A percentile compares a stretch with the other conserved stretches of the same genome.
phyloP scores from a whole-genome alignment of 2,888 invertebrate genomes.

The Microchrysa polita region DNA sequence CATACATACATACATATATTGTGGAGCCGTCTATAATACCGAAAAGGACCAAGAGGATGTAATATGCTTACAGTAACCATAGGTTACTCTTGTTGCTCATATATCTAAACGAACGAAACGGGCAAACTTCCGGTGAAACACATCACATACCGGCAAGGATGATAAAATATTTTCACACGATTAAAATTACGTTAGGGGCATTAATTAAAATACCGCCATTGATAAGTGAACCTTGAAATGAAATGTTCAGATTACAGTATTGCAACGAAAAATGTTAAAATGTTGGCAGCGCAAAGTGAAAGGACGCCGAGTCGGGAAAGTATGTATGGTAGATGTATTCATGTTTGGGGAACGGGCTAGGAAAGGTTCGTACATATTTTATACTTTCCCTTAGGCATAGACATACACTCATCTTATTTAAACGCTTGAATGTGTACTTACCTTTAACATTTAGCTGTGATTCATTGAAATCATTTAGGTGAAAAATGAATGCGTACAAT shows the following conservation, averaged over 20 bases:
- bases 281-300: not conserved
- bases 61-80: not conserved
- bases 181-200: slow-evolving; percentile 40
- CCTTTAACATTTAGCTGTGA: no score
- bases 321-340: not conserved
- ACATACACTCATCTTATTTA: no score
- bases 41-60: not conserved
- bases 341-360: not conserved
- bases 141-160: not conserved
- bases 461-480: no score
- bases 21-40: no score
- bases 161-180: slow-evolving; percentile 41
- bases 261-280: no score
- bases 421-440: no score
- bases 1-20: not conserved
- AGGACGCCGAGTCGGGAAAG: not conserved
- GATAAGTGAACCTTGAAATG: slow-evolving; percentile 37
- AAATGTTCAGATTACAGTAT: slow-evolving; percentile 17
- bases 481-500: no score
- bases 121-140: not conserved
- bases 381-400: no score
- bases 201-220: slow-evolving; percentile 40
- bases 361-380: no score
- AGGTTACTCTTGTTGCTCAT: not conserved
- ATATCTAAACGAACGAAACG: no score